Conservation (phyloP, 1,140 invertebrate species). For the Liolophura sinensis region DNA sequence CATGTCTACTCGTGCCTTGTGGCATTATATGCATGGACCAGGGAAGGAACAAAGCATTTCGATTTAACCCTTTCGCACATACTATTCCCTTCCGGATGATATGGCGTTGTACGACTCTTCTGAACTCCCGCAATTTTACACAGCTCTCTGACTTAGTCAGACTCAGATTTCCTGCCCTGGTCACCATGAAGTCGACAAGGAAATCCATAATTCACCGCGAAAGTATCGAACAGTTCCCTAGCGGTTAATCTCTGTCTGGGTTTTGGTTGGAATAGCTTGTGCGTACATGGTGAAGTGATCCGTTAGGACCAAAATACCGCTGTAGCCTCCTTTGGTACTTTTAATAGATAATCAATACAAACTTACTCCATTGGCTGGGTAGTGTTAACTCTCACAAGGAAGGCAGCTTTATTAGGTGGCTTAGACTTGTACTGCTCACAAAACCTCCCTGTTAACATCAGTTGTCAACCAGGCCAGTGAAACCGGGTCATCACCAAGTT, state of each 20-base stretch:
- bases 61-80: too few species aligned
- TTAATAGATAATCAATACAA: conserved; percentile 14
- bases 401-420: too few species aligned
- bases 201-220: conserved; percentile 11
- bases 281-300: conserved; percentile 21
- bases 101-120: conserved; percentile 10
- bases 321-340: conserved; percentile 11
- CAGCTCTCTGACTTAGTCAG: conserved; percentile 13
- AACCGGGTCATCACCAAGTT: conserved; percentile 5
- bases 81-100: conserved; percentile 4
- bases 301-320: conserved; percentile 15
- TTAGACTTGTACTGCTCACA: neutral
- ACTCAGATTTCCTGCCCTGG: conserved; percentile 19
- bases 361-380: conserved; percentile 9
- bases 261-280: conserved; percentile 14
- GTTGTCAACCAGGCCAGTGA: conserved; percentile 13
- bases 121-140: conserved; percentile 10
- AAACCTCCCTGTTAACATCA: conserved; percentile 6
- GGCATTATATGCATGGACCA: too few species aligned
- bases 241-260: conserved; percentile 16
- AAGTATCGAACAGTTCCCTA: conserved; percentile 13
- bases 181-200: conserved; percentile 12
- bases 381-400: conserved; percentile 11
- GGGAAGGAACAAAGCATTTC: too few species aligned
- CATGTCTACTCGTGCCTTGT: too few species aligned